These are phyloP conservation scores for Diorhabda sublineata DNA, from an alignment of 1,140 invertebrate species.

Conservation along the genomic window DNA sequence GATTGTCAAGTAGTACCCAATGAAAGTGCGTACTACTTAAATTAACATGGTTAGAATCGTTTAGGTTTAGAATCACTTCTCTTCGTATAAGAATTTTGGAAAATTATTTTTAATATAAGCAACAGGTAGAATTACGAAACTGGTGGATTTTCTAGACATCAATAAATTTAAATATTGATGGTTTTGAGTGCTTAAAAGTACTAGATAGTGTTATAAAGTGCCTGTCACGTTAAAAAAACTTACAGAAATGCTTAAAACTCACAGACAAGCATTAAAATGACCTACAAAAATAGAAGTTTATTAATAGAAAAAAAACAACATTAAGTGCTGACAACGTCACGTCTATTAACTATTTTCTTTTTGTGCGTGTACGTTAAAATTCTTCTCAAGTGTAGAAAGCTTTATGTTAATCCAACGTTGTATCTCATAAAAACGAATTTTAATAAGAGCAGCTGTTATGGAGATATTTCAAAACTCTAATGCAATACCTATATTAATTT, in stretches of 20 bases:
- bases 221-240: no score
- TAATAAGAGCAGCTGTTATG: slow-evolving; percentile 14
- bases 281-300: slow-evolving; percentile 8
- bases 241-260: background rate
- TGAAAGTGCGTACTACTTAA: no score
- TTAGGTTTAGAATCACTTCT: no score
- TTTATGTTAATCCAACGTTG: background rate
- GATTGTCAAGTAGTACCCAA: no score
- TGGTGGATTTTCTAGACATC: no score
- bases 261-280: slow-evolving; percentile 7
- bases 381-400: background rate
- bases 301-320: background rate
- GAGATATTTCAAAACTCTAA: slow-evolving; percentile 16
- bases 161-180: no score
- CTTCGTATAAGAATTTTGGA: no score
- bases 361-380: background rate
- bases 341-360: background rate
- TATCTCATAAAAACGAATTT: slow-evolving; percentile 13
- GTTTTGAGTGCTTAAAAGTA: no score
- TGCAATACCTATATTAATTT: slow-evolving; percentile 20
- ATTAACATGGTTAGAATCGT: no score
- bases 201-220: no score
- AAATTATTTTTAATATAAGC: no score
- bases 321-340: slow-evolving; percentile 2
- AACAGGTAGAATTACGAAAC: no score